A percentile compares a stretch with the other conserved stretches of the same genome.
These are phyloP conservation scores for Leptoteleia sp. DNA, from an alignment of 1,140 invertebrate species.

Conservation along the genomic window DNA sequence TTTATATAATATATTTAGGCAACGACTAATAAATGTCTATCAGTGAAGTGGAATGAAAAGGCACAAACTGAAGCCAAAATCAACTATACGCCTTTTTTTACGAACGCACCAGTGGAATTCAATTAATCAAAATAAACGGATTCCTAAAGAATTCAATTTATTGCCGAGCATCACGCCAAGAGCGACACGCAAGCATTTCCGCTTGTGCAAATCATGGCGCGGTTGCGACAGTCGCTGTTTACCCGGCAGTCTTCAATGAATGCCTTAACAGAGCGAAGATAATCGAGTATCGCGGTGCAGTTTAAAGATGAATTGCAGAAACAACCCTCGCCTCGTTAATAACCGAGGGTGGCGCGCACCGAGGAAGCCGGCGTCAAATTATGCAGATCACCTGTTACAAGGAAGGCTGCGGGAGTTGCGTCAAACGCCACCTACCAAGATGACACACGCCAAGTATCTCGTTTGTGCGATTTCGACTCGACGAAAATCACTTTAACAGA, in stretches of 20 bases:
- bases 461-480: constrained; percentile 47
- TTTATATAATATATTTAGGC: too few species aligned
- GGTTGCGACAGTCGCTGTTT: constrained; percentile 67
- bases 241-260: constrained; percentile 69
- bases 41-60: too few species aligned
- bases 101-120: constrained; percentile 1
- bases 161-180: constrained; percentile 28
- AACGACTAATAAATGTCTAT: too few species aligned
- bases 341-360: constrained; percentile 62
- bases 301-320: constrained; percentile 80
- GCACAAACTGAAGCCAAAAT: too few species aligned
- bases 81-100: too few species aligned
- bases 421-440: constrained; percentile 44
- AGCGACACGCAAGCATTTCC: constrained; percentile 57
- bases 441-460: constrained; percentile 51
- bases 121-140: constrained; percentile 54
- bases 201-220: constrained; percentile 78
- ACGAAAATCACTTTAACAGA: constrained; percentile 42
- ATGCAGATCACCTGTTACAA: constrained; percentile 75
- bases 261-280: constrained; percentile 78
- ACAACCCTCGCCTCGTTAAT: constrained; percentile 78
- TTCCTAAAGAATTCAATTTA: constrained; percentile 52
- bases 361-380: constrained; percentile 71
- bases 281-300: constrained; percentile 74
- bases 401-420: constrained; percentile 42